Base-by-base conservation (phyloP, 2,888 invertebrate genomes). In the Dermolepida albohirtum region DNA sequence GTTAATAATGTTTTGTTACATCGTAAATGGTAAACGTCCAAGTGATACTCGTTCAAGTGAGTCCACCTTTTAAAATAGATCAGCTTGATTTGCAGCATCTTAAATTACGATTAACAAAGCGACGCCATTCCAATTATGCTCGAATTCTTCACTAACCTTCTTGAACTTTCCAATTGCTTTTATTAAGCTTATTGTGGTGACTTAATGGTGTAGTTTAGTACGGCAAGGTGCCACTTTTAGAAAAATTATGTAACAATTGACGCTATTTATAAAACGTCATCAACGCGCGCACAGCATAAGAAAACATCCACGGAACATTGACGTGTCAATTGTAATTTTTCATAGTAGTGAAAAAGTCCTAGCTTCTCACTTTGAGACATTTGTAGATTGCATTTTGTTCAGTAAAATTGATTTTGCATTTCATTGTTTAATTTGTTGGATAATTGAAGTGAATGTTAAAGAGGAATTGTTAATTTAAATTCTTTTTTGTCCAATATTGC, bases 41-140 rank as follows among this genome's bases (percentile, higher is more conserved):
- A 34, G 16, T 11, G 39, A 8, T 16, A 12, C 64, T 14, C 14
- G 11, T 11, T 34, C 29, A 49, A 67, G 66, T 64, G 72, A 67
- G 68, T 63, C 67, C 66, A 72, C 72, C 72, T 72, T 69, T 63
- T 69, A 39, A 50, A 65, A 59, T 69, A 49, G 51, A 66, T 43
- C 43, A 47, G 55, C 71, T 72, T 72, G 67, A 68, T 69, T 69
- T 64, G 67, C 71, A 68, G 55, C 64, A 64, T 71, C 55, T 72
- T 75, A 74, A 74, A 76, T 74, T 71, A 73, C 69, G 71, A 73
- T 75, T 76, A 76, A 76, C 73, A 71, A 72, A 75, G 73, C 77
- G 80, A 79, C 80, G 80, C 80, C 80, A 79, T 77, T 76, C 76
- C 77, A 79, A 79, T 80, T 80, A 79, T 75, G 76, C 75, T 76